Evolutionary conservation across 2,113 vertebrate genomes (phyloP).

Genomic region (Ia io): DNA sequence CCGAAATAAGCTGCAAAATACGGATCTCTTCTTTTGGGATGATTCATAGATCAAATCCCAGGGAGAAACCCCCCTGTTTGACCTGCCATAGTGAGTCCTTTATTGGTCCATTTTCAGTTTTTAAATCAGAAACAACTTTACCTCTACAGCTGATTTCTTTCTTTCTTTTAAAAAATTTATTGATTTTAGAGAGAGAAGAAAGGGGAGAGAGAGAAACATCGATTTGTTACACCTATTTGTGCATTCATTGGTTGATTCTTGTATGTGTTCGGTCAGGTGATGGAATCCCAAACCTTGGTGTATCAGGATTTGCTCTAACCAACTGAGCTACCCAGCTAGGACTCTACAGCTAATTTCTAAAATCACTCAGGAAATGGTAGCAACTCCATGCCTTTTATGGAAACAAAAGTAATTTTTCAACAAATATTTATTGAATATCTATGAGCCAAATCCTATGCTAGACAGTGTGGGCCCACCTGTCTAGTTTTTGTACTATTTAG

Average conservation of each 20-base stretch:
- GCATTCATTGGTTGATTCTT: neutral
- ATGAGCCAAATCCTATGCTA: neutral
- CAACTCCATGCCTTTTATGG: neutral
- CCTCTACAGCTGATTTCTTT: neutral
- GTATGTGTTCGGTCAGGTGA: neutral
- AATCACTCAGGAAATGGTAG: conserved; percentile 38
- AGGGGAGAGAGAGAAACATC: neutral
- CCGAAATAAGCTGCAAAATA: neutral
- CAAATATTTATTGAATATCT: neutral
- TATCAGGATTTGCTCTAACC: neutral
- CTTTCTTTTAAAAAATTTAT: neutral
- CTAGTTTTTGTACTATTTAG: neutral
- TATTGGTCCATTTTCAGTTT: neutral
- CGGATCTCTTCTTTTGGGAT: neutral
- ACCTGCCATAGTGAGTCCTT: neutral
- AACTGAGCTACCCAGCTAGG: neutral
- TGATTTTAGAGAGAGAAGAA: neutral
- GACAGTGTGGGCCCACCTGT: neutral
- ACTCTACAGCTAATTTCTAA: neutral
- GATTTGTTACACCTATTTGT: neutral
- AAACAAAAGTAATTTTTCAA: conserved; percentile 25
- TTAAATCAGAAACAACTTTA: conserved; percentile 49
- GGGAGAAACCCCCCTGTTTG: neutral
- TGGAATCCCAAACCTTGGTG: neutral
- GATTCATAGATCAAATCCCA: neutral